Percentiles rank a stretch among this genome's conserved stretches.
phyloP scores from a whole-genome alignment of 92 coral and sea anemone genomes.

The Virgularia gustaviana region DNA sequence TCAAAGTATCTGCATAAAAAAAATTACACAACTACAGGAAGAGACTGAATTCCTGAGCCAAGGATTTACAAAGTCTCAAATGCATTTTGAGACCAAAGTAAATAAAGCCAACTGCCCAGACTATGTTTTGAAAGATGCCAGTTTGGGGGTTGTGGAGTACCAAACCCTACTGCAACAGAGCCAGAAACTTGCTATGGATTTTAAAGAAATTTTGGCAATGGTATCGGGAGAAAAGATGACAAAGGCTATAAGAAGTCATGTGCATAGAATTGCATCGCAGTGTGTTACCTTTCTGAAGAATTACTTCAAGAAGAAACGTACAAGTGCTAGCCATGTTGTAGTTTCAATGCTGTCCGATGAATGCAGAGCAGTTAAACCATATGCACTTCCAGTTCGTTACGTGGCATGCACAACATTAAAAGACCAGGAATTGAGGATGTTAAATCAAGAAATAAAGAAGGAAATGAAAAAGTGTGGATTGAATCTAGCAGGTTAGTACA shows the following conservation, averaged over 20 bases:
- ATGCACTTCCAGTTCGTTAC: slow-evolving; percentile 51
- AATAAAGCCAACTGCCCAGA: slow-evolving; percentile 49
- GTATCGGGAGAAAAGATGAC: not conserved
- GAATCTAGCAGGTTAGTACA: slow-evolving; percentile 42
- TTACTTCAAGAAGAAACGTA: slow-evolving; percentile 46
- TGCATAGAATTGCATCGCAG: slow-evolving; percentile 3
- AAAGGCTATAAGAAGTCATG: slow-evolving; percentile 1
- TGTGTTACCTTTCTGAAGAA: slow-evolving; percentile 13
- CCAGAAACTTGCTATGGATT: slow-evolving; percentile 18
- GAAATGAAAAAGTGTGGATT: slow-evolving; percentile 44
- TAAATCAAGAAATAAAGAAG: slow-evolving; percentile 26
- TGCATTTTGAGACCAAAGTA: slow-evolving; percentile 36
- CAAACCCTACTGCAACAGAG: slow-evolving; percentile 46
- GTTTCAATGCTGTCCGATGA: slow-evolving; percentile 59
- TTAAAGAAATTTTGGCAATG: slow-evolving; percentile 24
- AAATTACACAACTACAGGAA: slow-evolving; percentile 22
- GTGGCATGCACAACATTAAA: slow-evolving; percentile 21
- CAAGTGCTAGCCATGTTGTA: slow-evolving; percentile 46
- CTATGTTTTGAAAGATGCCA: slow-evolving; percentile 40
- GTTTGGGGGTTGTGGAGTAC: slow-evolving; percentile 47
- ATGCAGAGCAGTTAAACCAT: slow-evolving; percentile 37
- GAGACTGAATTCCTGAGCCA: slow-evolving; percentile 27
- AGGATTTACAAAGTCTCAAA: slow-evolving; percentile 36
- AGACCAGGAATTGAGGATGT: slow-evolving; percentile 50
- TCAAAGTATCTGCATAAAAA: not conserved